Evolutionary conservation across 2,113 vertebrate species (phyloP), one percentile per base, ranked within the genome.

Genomic region (Cottus gobio): DNA sequence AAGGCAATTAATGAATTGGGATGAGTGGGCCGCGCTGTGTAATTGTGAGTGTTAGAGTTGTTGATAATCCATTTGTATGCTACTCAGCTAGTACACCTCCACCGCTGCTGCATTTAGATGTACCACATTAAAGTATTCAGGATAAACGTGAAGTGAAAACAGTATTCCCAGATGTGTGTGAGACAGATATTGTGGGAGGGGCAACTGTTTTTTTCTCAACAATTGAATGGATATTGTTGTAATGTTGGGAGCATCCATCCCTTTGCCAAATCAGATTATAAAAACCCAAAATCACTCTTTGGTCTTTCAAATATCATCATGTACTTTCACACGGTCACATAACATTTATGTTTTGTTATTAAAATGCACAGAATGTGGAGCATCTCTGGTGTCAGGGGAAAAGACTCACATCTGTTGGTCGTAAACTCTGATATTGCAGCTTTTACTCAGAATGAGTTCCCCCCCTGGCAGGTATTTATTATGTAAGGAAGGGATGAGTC

Each of bases 261-360:
- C 77, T 60, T 84, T 75, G 9, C 57, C 24, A 69, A 71, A 86
- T 52, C 78, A 62, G 78, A 85, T 85, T 80, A 85, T 54, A 46
- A 68, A 75, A 68, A 26, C 1, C 30, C 24, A 3, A 28, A 34
- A 54, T 61, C 28, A n/a, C 16, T 73, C 20, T 0, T 60, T 54
- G 36, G 70, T 63, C 65, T 68, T 65, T 63, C 16, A 81, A 84
- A 75, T 69, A 48, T 12, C 58, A 80, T 68, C 7, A 6, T 36
- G 18, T 37, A 18, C 63, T 57, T 80, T 85, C 79, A 74, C 61
- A 31, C 81, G 86, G 83, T 78, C 30, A 3, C 30, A 52, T 57
- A 57, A 73, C 37, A 26, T 80, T 75, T 26, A 37, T 34, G 31
- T 79, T 75, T 71, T 24, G 22, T 77, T 39, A 58, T 79, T 26